Evolutionary conservation across 2,888 invertebrate species (phyloP).

Genomic region (Drosophila meridiana): DNA sequence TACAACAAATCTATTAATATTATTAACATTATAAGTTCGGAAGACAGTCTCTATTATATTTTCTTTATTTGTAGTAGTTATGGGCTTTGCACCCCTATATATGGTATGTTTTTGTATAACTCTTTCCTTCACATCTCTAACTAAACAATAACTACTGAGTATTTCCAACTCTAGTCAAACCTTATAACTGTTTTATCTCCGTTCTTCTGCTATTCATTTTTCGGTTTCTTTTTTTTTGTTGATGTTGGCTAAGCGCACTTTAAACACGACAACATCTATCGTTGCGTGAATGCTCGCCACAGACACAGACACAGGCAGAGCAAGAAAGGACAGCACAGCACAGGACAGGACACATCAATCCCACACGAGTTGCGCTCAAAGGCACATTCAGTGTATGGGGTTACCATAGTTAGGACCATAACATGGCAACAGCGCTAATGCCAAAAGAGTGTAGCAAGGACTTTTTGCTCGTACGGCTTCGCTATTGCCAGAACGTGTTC

Average conservation of each 20-base stretch:
- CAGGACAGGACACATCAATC: slow-evolving; percentile 30
- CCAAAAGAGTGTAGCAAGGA: slow-evolving; percentile 7
- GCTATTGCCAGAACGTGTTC: background rate
- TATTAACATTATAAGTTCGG: no score
- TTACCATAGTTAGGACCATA: slow-evolving; percentile 1
- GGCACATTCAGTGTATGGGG: slow-evolving; percentile 6
- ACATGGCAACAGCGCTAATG: slow-evolving; percentile 13
- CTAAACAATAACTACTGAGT: background rate
- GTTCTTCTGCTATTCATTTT: slow-evolving; percentile 3
- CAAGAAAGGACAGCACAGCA: background rate
- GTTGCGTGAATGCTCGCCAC: slow-evolving; percentile 17
- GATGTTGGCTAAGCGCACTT: slow-evolving; percentile 26
- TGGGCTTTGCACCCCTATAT: no score
- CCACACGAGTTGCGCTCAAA: slow-evolving; percentile 19
- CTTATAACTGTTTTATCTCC: background rate
- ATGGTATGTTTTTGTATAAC: background rate
- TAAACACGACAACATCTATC: slow-evolving; percentile 34
- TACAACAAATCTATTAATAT: no score
- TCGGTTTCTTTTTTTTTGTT: slow-evolving; percentile 10
- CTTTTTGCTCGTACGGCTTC: slow-evolving; percentile 4
- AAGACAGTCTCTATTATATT: no score
- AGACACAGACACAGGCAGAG: background rate
- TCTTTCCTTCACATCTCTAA: background rate
- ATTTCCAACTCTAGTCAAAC: background rate
- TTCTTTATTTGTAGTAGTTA: no score